A percentile compares a stretch with the other conserved stretches of the same genome.
phyloP scores from a whole-genome alignment of 1,140 invertebrate genomes.

The Polypedilum vanderplanki region DNA sequence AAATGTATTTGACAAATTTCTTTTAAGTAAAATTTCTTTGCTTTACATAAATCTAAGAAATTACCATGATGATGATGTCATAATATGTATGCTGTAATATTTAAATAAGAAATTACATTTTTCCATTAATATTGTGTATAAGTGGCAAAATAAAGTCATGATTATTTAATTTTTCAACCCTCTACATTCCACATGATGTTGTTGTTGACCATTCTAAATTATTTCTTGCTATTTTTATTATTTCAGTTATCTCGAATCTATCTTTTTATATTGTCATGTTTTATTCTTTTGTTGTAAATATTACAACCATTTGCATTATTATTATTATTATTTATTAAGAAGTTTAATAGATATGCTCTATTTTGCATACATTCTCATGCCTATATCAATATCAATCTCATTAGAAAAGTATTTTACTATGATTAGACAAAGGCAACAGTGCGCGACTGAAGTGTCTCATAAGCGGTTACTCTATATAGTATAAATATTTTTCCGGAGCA shows the following conservation, averaged over 20 bases:
- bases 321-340: no score
- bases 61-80: neutral
- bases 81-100: slow-evolving; percentile 8
- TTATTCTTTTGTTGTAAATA: no score
- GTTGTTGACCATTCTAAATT: no score
- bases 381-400: no score
- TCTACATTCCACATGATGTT: neutral
- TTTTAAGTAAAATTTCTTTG: no score
- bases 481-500: slow-evolving; percentile 10
- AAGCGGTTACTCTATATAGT: neutral
- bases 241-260: no score
- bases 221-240: no score
- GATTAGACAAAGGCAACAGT: neutral
- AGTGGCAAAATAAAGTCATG: neutral
- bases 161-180: slow-evolving; percentile 4
- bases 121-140: neutral
- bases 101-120: neutral
- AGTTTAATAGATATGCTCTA: no score
- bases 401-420: neutral
- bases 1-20: no score
- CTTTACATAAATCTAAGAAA: neutral
- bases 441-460: neutral
- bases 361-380: no score
- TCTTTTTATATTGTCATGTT: no score
- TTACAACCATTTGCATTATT: no score